phyloP scores from a whole-genome alignment of 2,113 vertebrate species.

The Tachysurus vachellii region DNA sequence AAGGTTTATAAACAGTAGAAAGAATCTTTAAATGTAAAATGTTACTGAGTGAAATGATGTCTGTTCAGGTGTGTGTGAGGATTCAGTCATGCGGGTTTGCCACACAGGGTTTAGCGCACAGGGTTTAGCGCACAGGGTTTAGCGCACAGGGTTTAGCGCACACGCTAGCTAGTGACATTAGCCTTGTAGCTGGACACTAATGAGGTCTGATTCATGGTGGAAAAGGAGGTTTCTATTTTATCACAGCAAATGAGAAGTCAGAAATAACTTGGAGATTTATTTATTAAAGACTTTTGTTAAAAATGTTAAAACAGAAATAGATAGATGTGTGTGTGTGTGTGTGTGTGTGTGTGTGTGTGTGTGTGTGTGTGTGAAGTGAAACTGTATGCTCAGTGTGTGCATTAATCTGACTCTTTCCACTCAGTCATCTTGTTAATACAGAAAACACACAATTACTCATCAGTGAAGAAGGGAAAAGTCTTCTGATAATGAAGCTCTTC shows the following conservation, averaged over 20 bases:
- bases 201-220: not conserved
- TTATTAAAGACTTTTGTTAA: not conserved
- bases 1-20: not conserved
- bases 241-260: not conserved
- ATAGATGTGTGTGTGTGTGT: too few relatives aligned
- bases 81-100: not conserved
- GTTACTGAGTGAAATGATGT: not conserved
- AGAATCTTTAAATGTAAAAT: not conserved
- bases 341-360: too few relatives aligned
- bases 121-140: not conserved
- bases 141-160: not conserved
- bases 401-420: not conserved
- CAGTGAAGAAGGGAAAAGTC: not conserved
- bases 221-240: not conserved
- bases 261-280: not conserved
- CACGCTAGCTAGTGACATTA: not conserved
- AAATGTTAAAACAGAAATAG: not conserved
- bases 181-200: not conserved
- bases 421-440: not conserved
- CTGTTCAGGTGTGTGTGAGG: not conserved
- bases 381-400: not conserved
- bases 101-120: too few relatives aligned
- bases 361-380: not conserved
- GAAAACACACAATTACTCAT: constrained; percentile 24
- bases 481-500: not conserved